These are phyloP conservation scores for Trachops cirrhosus DNA, from an alignment of 2,797 vertebrate genomes.

Conservation along the genomic window DNA sequence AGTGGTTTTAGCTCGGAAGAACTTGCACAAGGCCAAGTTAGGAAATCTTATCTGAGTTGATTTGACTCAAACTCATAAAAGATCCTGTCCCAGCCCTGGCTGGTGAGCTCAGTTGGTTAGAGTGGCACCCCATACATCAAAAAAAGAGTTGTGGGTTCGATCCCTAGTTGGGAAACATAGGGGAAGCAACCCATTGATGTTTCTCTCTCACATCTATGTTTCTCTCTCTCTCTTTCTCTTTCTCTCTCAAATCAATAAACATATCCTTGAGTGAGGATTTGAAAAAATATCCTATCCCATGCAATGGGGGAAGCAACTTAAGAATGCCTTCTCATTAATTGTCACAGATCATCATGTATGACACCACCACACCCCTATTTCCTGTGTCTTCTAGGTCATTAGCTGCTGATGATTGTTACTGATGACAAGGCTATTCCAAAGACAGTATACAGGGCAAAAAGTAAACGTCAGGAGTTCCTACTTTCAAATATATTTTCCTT, in stretches of 20 bases:
- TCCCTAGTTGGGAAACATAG: background rate
- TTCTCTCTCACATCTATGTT: background rate
- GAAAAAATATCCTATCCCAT: background rate
- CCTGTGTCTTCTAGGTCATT: conserved; percentile 56
- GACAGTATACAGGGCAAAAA: background rate
- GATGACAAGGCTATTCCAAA: conserved; percentile 67
- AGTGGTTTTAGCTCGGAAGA: background rate
- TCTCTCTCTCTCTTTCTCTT: background rate
- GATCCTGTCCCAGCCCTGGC: background rate
- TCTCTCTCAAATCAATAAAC: background rate
- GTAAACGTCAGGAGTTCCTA: conserved; percentile 8
- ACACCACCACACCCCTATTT: background rate
- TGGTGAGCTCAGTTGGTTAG: background rate
- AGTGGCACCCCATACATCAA: background rate
- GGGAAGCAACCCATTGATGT: background rate
- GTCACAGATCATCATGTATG: conserved; percentile 42
- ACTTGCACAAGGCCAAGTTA: background rate
- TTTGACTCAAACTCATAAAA: conserved; percentile 28
- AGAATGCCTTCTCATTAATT: conserved; percentile 72
- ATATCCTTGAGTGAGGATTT: background rate
- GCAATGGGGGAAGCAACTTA: conserved; percentile 19
- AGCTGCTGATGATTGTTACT: conserved; percentile 57
- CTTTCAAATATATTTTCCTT: background rate
- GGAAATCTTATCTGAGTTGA: background rate
- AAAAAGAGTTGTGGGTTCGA: background rate